phyloP scores from a whole-genome alignment of 2,797 vertebrate species.

The Eulemur coronatus region DNA sequence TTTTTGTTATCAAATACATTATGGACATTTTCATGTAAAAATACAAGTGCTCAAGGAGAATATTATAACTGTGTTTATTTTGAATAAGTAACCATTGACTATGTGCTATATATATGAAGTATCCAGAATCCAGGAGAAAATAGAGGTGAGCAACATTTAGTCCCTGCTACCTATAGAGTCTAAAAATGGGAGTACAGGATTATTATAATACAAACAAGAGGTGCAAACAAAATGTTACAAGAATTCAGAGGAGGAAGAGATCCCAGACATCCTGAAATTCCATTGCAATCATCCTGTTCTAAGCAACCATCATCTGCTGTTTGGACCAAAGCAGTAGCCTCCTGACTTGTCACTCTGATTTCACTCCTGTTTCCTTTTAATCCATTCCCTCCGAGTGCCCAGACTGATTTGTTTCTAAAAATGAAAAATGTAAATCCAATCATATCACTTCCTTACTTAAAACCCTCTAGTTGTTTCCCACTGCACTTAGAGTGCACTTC shows the following conservation, averaged over 20 bases:
- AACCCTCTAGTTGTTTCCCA: neutral
- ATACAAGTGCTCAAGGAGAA: neutral
- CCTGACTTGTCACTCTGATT: neutral
- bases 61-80: conserved; percentile 4
- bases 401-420: neutral
- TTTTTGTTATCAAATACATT: conserved; percentile 28
- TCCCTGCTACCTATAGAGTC: neutral
- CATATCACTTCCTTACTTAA: neutral
- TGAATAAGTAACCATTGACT: neutral
- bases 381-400: neutral
- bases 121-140: neutral
- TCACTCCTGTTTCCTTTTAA: neutral
- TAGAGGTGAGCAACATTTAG: neutral
- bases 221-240: neutral
- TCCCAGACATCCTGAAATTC: neutral
- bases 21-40: neutral
- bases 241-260: neutral
- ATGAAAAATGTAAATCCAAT: neutral
- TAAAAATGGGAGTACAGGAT: neutral
- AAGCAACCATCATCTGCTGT: neutral
- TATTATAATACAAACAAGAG: neutral
- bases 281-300: neutral
- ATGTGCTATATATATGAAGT: neutral
- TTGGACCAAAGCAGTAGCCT: neutral
- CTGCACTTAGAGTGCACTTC: neutral